These are phyloP conservation scores for Diabrotica undecimpunctata DNA, from an alignment of 1,140 invertebrate species.

Conservation along the genomic window DNA sequence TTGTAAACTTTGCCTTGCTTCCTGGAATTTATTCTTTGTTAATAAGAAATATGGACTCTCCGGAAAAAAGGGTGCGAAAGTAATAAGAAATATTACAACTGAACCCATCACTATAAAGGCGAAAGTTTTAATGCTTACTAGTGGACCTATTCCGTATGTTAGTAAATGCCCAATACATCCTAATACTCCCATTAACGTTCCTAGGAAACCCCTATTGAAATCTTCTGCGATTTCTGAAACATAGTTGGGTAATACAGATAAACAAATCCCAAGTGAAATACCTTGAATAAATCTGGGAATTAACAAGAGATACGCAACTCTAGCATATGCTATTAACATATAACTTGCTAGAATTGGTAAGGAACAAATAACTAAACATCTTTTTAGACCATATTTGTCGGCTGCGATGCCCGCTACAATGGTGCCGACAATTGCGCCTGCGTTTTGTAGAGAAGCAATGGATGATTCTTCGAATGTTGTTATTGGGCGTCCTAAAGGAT, in stretches of 20 bases:
- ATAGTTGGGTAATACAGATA: slow-evolving; percentile 51
- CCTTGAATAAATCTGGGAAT: slow-evolving; percentile 49
- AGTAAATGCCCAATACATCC: slow-evolving; percentile 29
- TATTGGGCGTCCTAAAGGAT: slow-evolving; percentile 42
- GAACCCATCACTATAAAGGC: slow-evolving; percentile 50
- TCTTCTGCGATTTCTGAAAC: slow-evolving; percentile 52
- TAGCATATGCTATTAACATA: slow-evolving; percentile 47
- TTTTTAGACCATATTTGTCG: slow-evolving; percentile 49
- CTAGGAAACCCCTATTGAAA: slow-evolving; percentile 32
- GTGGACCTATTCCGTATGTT: slow-evolving; percentile 58
- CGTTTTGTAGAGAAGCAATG: slow-evolving; percentile 73
- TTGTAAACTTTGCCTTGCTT: slow-evolving; percentile 23
- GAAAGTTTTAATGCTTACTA: slow-evolving; percentile 53
- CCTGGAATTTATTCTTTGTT: slow-evolving; percentile 7
- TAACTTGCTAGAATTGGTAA: slow-evolving; percentile 46
- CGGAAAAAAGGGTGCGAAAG: slow-evolving; percentile 55
- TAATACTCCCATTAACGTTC: slow-evolving; percentile 63
- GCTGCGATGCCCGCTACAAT: slow-evolving; percentile 39
- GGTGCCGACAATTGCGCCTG: slow-evolving; percentile 62
- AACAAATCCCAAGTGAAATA: slow-evolving; percentile 47
- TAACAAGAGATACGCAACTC: slow-evolving; percentile 41
- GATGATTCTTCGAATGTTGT: slow-evolving; percentile 62
- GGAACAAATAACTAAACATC: slow-evolving; percentile 43
- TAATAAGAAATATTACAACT: slow-evolving; percentile 50
- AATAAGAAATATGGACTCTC: slow-evolving; percentile 65